phyloP scores from a whole-genome alignment of 2,113 vertebrate species.

The Stegastes partitus region DNA sequence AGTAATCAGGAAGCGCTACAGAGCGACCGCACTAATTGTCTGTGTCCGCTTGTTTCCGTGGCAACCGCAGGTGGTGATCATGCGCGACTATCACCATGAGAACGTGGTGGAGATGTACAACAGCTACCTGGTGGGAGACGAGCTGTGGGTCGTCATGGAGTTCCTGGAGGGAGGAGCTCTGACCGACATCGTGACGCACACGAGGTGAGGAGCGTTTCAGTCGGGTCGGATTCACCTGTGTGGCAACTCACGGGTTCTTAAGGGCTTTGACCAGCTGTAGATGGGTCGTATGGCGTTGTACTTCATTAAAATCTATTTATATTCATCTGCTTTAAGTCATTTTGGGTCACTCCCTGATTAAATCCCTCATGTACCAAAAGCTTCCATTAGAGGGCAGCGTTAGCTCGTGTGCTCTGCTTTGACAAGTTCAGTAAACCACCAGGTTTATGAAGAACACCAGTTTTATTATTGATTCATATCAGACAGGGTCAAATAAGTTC shows the following conservation, averaged over 20 bases:
- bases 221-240: neutral
- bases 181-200: constrained; percentile 97
- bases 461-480: too few relatives aligned
- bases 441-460: too few relatives aligned
- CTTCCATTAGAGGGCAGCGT: constrained; percentile 73
- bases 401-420: neutral
- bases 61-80: constrained; percentile 92
- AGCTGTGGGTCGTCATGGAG: constrained; percentile 99
- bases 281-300: too few relatives aligned
- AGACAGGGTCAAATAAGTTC: too few relatives aligned
- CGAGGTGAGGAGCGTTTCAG: constrained; percentile 86
- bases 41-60: constrained; percentile 5
- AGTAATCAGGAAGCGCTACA: neutral
- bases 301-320: too few relatives aligned
- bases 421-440: neutral
- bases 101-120: constrained; percentile 99
- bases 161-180: constrained; percentile 96
- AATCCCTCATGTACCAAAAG: neutral
- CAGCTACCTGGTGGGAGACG: constrained; percentile 97
- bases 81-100: constrained; percentile 97
- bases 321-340: neutral
- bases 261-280: too few relatives aligned
- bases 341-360: neutral
- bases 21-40: neutral
- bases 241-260: too few relatives aligned